Evolutionary conservation across 2,888 invertebrate genomes (phyloP), one percentile per base, ranked within the genome.

Genomic region (Stramonita haemastoma): DNA sequence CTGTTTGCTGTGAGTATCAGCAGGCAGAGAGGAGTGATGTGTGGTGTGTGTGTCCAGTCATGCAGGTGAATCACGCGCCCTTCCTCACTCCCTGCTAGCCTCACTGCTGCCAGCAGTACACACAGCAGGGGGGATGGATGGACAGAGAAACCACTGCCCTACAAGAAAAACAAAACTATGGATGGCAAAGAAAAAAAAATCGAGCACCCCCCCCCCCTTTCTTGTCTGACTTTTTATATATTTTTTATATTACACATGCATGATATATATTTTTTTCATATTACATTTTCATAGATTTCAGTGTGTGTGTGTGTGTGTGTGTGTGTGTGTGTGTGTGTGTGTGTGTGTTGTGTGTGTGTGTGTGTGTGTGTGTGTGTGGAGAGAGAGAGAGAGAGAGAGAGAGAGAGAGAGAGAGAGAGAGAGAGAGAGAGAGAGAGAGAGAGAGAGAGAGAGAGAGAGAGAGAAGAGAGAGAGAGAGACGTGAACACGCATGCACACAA

Each of bases 371-470:
- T 46, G 46, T 46, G 46, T 46, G 46, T 46, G 46, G 2, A 46
- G n/a, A n/a, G n/a, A 13, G 26, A 13, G 70, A 13, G 70, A 6
- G 70, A 17, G 70, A 13, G 70, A 11, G 70, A 70, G 26, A 26
- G 70, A 19, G 70, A 6, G 70, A 19, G 70, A 19, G 70, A 19
- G 70, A 19, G 70, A 19, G 70, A 19, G 70, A 19, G 70, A 19
- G 70, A 19, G 70, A 19, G 70, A 19, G 70, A 70, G 70, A 70
- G 70, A 70, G 70, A 70, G 70, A 70, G 70, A 70, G 70, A 70
- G 70, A 70, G 70, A 70, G 70, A 70, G 70, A 70, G 70, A 70
- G 22, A 70, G 70, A 70, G 70, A 70, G 70, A 70, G 70, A 70
- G 70, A 70, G 70, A 26, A n/a, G 70, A 70, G 70, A 26, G 70